Evolutionary conservation across 2,888 invertebrate genomes (phyloP).

Genomic region (Strigamia crassipes): DNA sequence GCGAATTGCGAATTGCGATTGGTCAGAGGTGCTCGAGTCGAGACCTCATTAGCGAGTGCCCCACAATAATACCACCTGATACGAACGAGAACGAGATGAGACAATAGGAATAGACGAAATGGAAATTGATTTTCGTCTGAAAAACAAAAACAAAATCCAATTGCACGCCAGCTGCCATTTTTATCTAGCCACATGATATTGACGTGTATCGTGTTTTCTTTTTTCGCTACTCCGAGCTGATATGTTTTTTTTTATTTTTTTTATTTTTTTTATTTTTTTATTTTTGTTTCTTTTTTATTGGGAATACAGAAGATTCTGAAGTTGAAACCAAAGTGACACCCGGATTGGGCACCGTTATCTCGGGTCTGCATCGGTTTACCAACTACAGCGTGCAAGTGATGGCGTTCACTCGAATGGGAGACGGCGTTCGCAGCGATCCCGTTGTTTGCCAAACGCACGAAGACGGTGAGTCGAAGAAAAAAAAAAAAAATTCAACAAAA

Average conservation of each 20-base stretch:
- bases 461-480: slow-evolving; percentile 23
- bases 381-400: slow-evolving; percentile 46
- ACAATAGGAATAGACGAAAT: not conserved
- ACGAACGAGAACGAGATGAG: no score
- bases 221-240: not conserved
- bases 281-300: no score
- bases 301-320: not conserved
- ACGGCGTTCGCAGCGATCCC: slow-evolving; percentile 29
- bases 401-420: slow-evolving; percentile 43
- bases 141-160: not conserved
- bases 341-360: slow-evolving; percentile 39
- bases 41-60: not conserved
- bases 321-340: slow-evolving; percentile 38
- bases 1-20: no score
- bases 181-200: not conserved
- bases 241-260: not conserved
- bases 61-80: not conserved
- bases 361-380: slow-evolving; percentile 36
- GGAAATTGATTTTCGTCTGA: not conserved
- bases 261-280: not conserved
- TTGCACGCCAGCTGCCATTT: not conserved
- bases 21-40: not conserved
- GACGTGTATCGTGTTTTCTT: not conserved
- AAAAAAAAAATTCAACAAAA: no score
- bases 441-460: slow-evolving; percentile 28